Conservation (phyloP, 2,113 vertebrate genomes). For the Manacus vitellinus region DNA sequence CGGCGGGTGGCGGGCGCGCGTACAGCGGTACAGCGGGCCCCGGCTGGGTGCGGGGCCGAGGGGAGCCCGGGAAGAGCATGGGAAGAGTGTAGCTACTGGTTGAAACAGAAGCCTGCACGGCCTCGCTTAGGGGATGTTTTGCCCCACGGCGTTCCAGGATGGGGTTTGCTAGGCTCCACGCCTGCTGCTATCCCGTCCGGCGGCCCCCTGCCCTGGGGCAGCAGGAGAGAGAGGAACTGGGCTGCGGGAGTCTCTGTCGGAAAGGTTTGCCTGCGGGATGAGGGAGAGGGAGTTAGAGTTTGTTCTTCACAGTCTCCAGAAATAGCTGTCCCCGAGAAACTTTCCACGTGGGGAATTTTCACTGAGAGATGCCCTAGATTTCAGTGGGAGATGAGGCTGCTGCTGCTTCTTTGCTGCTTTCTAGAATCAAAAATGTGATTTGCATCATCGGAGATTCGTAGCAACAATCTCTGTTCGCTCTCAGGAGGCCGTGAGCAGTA, state of each 20-base stretch:
- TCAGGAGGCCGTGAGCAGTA: not conserved
- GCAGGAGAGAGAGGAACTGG: fast-evolving
- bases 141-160: not conserved
- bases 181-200: fast-evolving
- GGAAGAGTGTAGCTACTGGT: fast-evolving
- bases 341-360: not conserved
- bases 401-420: not conserved
- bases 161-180: fast-evolving
- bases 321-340: not conserved
- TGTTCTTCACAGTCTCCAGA: not conserved
- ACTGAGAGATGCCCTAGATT: not conserved
- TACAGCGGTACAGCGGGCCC: not conserved
- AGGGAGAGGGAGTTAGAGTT: not conserved
- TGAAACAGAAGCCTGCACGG: not conserved
- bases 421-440: not conserved
- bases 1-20: too few relatives aligned
- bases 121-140: not conserved
- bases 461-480: fast-evolving
- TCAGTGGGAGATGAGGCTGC: not conserved
- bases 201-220: fast-evolving
- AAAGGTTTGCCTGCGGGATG: not conserved
- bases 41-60: fast-evolving
- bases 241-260: fast-evolving
- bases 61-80: fast-evolving
- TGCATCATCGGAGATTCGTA: fast-evolving